Base-by-base conservation (phyloP, 2,113 vertebrate genomes). In the Scomber japonicus region DNA sequence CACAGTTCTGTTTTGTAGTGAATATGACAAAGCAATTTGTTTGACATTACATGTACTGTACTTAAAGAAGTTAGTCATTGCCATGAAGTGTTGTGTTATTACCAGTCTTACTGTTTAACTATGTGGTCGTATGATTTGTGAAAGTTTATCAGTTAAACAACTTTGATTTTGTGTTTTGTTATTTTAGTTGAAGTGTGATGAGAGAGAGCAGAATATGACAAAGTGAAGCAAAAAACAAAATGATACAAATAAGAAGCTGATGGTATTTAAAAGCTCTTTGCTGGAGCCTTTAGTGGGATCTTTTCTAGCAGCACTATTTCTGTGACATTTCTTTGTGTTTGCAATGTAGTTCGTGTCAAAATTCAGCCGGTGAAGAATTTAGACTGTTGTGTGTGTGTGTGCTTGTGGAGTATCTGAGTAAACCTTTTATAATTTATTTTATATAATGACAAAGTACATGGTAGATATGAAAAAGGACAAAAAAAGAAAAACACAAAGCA, bases 351-450 rank as follows among this genome's bases (percentile, higher is more conserved):
- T 68, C 48, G 27, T 62, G 27, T 77, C 45, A 77, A 40, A 70
- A 65, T 35, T 69, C 73, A 71, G 35, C 6, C 9, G 74, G 64
- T 50, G 53, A 81, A 69, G n/a, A 63, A 53, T 69, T 44, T 83
- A 72, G 45, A 71, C 40, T 61, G 54, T 67, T 69, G 35, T 67
- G 40, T 80, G 24, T 80, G 24, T 27, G 61, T 82, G 60, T 68
- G 81, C 63, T 55, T 75, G 31, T 62, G 65, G 64, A 82, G 69
- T 69, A 46, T 64, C 35, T 63, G 27, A 72, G 31, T 40, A 50
- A 64, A 77, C 17, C 11, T 84, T 85, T 78, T 71, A 65, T 70
- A 83, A 92, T 76, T 89, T 94, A 91, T 90, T 91, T 93, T 92
- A 92, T 90, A 67, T 73, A 73, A 74, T 75, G 75, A 81, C 31